Percentiles rank a stretch among this genome's conserved stretches.
Conservation (phyloP, 2,797 vertebrate genomes). For the Furcifer pardalis region DNA sequence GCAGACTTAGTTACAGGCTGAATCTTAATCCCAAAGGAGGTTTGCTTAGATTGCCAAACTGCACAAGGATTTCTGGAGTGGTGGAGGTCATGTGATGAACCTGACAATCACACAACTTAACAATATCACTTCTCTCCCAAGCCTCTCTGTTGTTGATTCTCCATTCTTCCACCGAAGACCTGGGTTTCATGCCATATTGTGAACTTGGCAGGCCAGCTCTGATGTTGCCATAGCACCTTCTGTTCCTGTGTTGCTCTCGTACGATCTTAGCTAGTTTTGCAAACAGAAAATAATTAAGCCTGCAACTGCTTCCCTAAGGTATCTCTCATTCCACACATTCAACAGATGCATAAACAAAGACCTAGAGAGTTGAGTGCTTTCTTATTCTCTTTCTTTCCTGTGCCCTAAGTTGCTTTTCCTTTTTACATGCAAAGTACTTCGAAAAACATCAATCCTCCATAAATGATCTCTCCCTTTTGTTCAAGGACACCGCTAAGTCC, state of each 20-base stretch:
- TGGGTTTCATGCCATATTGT: neutral
- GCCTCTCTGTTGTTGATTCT: neutral
- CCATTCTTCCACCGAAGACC: neutral
- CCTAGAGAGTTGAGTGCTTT: neutral
- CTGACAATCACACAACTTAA: no score
- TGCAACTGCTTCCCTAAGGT: neutral
- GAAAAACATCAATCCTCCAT: neutral
- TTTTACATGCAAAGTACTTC: neutral
- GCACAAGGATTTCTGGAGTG: no score
- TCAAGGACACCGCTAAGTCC: neutral
- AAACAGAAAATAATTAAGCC: constrained; percentile 37
- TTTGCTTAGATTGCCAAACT: no score
- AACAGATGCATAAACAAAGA: constrained; percentile 21
- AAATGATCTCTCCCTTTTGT: neutral
- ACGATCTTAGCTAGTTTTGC: constrained; percentile 17
- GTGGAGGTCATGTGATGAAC: no score
- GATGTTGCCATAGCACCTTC: neutral
- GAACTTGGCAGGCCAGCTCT: neutral
- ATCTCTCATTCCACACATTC: constrained; percentile 8
- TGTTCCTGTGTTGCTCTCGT: neutral
- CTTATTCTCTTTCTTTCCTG: neutral
- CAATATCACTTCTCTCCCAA: neutral
- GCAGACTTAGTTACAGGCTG: no score
- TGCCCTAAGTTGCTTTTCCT: neutral
- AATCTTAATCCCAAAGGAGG: no score